These are phyloP conservation scores for Cryptus viduatorius DNA, from an alignment of 2,888 invertebrate genomes.

Conservation along the genomic window DNA sequence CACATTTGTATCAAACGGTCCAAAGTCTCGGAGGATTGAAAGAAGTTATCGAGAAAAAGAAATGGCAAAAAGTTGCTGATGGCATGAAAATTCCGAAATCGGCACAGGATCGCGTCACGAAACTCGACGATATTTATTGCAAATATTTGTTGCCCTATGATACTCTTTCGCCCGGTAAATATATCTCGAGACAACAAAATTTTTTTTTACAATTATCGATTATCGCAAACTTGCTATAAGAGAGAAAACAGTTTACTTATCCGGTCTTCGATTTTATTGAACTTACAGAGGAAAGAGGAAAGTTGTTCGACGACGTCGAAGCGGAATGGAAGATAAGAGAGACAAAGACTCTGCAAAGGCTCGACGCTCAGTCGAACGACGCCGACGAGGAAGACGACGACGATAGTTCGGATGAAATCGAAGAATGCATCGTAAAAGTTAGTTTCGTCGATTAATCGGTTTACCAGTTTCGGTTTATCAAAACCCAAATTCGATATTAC, in stretches of 20 bases:
- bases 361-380: constrained; percentile 79
- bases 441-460: constrained; percentile 51
- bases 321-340: constrained; percentile 90
- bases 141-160: constrained; percentile 96
- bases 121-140: constrained; percentile 95
- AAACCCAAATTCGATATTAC: neutral
- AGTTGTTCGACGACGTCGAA: constrained; percentile 91
- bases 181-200: constrained; percentile 80
- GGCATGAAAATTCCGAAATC: constrained; percentile 94
- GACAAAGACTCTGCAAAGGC: constrained; percentile 85
- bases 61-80: constrained; percentile 95
- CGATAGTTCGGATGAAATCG: constrained; percentile 86
- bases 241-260: neutral
- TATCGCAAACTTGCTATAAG: neutral
- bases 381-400: constrained; percentile 85
- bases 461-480: too few species aligned
- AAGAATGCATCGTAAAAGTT: constrained; percentile 92
- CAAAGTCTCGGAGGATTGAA: constrained; percentile 94
- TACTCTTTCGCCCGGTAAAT: constrained; percentile 89
- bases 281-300: constrained; percentile 89
- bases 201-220: neutral
- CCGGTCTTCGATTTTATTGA: neutral
- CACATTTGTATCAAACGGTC: constrained; percentile 93
- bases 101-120: constrained; percentile 92
- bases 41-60: constrained; percentile 94